Percentiles rank a stretch among this genome's conserved stretches.
These are phyloP conservation scores for Mystacides longicornis DNA, from an alignment of 2,888 invertebrate genomes.

Conservation along the genomic window DNA sequence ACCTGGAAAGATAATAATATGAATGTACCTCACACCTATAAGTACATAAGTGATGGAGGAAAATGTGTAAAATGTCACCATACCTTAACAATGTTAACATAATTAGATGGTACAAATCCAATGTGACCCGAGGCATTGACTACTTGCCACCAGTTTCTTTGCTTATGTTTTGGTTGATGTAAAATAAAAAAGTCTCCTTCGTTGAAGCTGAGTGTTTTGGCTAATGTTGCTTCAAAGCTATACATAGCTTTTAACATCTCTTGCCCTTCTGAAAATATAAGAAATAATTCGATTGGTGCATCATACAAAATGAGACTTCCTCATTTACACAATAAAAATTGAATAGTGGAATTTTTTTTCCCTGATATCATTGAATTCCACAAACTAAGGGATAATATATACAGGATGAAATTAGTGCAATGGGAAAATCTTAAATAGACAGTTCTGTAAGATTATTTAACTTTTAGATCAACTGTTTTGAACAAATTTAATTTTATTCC, in stretches of 20 bases:
- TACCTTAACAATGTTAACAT: constrained; percentile 73
- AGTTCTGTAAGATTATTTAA: no score
- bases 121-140: constrained; percentile 74
- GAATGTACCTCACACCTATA: no score
- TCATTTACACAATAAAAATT: no score
- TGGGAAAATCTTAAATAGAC: no score
- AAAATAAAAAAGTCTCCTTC: constrained; percentile 75
- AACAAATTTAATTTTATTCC: no score
- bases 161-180: constrained; percentile 70
- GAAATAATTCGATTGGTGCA: neutral
- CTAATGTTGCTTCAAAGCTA: constrained; percentile 76
- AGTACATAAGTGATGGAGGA: no score
- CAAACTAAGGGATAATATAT: no score
- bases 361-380: no score
- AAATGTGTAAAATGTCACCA: constrained; percentile 26
- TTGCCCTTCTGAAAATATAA: constrained; percentile 51
- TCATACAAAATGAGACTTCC: no score
- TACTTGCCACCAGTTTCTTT: constrained; percentile 85
- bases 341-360: no score
- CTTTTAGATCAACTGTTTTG: no score
- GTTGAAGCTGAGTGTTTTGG: constrained; percentile 74
- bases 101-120: constrained; percentile 83
- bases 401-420: no score
- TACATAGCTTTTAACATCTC: constrained; percentile 80
- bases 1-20: constrained; percentile 39